Percentiles rank a stretch among this genome's conserved stretches.
Conservation (phyloP, 1,140 invertebrate species). For the Saccostrea glomerata region DNA sequence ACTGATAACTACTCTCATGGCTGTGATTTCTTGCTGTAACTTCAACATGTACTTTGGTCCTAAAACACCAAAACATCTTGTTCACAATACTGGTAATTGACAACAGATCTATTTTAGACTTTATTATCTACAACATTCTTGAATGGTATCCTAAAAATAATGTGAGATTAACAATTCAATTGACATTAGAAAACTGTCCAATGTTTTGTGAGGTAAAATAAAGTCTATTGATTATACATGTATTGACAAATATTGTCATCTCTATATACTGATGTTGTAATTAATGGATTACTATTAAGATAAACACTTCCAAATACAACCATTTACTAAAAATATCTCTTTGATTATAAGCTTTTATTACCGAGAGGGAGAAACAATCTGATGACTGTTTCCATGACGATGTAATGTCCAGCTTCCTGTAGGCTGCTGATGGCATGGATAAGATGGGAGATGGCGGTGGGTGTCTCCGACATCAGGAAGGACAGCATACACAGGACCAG, state of each 20-base stretch:
- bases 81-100: no score
- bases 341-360: constrained; percentile 40
- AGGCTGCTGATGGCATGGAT: constrained; percentile 67
- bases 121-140: neutral
- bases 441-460: constrained; percentile 73
- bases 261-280: no score
- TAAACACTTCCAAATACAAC: no score
- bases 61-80: constrained; percentile 54
- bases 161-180: neutral
- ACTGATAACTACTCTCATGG: constrained; percentile 71
- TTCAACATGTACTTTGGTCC: constrained; percentile 76
- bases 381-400: constrained; percentile 67
- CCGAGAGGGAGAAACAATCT: constrained; percentile 71
- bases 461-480: constrained; percentile 72
- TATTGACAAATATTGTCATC: no score
- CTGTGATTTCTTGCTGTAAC: constrained; percentile 74
- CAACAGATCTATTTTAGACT: no score
- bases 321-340: no score
- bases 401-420: constrained; percentile 66
- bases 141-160: neutral
- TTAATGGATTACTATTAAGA: no score
- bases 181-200: neutral
- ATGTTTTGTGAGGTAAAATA: neutral
- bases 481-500: constrained; percentile 70
- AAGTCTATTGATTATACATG: neutral